Percentiles rank a stretch among this genome's conserved stretches.
These are phyloP conservation scores for Chaetops frenatus DNA, from an alignment of 2,113 vertebrate species.

Conservation along the genomic window DNA sequence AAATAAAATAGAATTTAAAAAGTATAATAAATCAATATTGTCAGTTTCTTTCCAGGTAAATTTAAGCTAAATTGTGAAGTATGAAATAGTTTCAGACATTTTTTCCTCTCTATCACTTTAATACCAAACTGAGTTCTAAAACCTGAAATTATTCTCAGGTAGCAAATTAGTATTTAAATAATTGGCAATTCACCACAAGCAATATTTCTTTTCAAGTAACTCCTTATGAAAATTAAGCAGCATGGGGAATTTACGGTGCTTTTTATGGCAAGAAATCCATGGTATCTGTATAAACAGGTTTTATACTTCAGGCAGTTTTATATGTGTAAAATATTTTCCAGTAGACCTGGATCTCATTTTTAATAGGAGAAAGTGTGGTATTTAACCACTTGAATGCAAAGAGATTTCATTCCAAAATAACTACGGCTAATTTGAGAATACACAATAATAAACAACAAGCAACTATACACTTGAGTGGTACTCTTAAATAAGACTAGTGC, in stretches of 20 bases:
- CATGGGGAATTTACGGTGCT: slow-evolving; percentile 30
- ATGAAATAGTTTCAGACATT: background rate
- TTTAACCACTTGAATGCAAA: slow-evolving; percentile 24
- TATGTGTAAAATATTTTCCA: slow-evolving; percentile 10
- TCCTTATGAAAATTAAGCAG: slow-evolving; percentile 44
- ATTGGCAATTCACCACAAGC: slow-evolving; percentile 4
- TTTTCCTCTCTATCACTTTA: background rate
- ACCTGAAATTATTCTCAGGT: background rate
- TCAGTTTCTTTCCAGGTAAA: background rate
- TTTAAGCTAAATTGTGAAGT: background rate
- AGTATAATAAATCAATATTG: background rate
- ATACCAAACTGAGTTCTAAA: background rate
- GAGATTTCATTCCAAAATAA: slow-evolving; percentile 30
- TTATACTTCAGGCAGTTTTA: slow-evolving; percentile 34
- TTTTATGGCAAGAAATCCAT: slow-evolving; percentile 19
- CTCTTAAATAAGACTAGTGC: background rate
- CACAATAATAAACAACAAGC: background rate
- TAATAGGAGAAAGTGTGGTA: slow-evolving; percentile 1
- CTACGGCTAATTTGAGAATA: slow-evolving; percentile 44
- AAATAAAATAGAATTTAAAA: background rate
- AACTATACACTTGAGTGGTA: background rate
- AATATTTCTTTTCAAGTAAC: slow-evolving; percentile 21
- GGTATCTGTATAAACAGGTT: slow-evolving; percentile 43
- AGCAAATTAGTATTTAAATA: slow-evolving; percentile 45
- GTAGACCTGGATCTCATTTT: background rate